Percentiles rank a stretch among this genome's conserved stretches.
These are phyloP conservation scores for Bombus breviceps DNA, from an alignment of 1,140 invertebrate species.

Conservation along the genomic window DNA sequence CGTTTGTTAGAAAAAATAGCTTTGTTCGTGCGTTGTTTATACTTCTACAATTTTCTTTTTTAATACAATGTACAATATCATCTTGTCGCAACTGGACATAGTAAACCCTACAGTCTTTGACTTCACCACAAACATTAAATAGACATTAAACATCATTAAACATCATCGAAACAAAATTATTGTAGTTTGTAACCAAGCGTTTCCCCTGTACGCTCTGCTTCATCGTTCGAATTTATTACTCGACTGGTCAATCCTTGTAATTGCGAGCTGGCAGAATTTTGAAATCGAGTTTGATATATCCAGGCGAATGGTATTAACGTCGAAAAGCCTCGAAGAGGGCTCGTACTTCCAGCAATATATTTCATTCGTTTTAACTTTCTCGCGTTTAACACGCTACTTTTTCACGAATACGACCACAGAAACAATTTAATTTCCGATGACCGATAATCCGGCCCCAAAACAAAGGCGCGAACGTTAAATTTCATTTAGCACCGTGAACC, in stretches of 20 bases:
- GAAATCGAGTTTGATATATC: neutral
- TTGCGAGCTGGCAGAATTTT: neutral
- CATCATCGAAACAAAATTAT: neutral
- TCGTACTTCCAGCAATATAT: neutral
- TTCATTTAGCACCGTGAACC: conserved; percentile 19
- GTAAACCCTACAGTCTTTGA: neutral
- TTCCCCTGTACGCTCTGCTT: neutral
- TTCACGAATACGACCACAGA: neutral
- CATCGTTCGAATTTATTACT: neutral
- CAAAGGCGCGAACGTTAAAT: conserved; percentile 8
- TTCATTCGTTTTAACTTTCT: neutral
- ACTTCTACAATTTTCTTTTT: neutral
- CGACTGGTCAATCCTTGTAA: neutral
- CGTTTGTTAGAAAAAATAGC: no score
- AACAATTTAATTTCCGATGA: conserved; percentile 15
- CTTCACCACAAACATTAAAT: neutral
- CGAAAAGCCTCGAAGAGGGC: neutral
- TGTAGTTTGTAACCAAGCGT: neutral
- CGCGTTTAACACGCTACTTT: neutral
- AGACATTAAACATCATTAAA: neutral
- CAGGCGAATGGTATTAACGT: neutral
- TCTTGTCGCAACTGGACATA: no score
- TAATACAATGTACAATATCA: no score
- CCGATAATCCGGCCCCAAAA: conserved; percentile 1
- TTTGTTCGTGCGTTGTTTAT: no score